phyloP scores from a whole-genome alignment of 2,888 invertebrate genomes.

The Frankliniella fusca region DNA sequence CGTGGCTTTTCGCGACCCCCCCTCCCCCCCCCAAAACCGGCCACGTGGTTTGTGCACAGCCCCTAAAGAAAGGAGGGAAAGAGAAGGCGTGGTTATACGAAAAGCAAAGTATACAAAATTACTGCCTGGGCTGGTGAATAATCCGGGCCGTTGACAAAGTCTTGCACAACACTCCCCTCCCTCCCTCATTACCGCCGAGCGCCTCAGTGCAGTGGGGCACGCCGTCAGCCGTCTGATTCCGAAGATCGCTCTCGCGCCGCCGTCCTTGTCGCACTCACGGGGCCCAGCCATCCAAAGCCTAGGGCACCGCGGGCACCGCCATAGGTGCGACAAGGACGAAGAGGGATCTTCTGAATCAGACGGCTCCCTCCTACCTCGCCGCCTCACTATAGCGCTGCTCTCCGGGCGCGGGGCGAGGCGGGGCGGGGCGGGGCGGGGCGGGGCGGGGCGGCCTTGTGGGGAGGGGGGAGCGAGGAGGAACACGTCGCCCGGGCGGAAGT shows the following conservation, averaged over 20 bases:
- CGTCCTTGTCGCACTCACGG: neutral
- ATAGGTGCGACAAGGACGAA: too few relatives aligned
- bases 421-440: neutral
- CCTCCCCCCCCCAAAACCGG: too few relatives aligned
- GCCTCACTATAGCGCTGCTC: neutral
- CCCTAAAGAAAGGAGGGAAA: too few relatives aligned
- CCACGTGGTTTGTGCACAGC: too few relatives aligned
- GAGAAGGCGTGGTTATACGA: too few relatives aligned
- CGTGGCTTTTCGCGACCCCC: too few relatives aligned
- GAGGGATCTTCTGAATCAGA: too few relatives aligned
- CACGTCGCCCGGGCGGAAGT: neutral
- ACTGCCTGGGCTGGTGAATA: too few relatives aligned
- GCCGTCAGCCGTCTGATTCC: too few relatives aligned
- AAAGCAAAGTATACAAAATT: too few relatives aligned
- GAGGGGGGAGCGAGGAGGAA: neutral
- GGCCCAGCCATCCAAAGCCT: neutral
- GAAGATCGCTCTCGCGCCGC: neutral
- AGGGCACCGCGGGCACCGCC: neutral
- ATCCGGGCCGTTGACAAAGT: too few relatives aligned
- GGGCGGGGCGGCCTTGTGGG: neutral
- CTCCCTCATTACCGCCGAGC: neutral
- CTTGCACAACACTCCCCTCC: neutral
- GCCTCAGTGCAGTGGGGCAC: neutral
- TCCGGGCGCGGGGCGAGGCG: neutral
- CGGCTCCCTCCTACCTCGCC: neutral